A percentile compares a stretch with the other conserved stretches of the same genome.
Conservation (phyloP, 2,113 vertebrate species). For the Rhegmatorhina hoffmannsi region DNA sequence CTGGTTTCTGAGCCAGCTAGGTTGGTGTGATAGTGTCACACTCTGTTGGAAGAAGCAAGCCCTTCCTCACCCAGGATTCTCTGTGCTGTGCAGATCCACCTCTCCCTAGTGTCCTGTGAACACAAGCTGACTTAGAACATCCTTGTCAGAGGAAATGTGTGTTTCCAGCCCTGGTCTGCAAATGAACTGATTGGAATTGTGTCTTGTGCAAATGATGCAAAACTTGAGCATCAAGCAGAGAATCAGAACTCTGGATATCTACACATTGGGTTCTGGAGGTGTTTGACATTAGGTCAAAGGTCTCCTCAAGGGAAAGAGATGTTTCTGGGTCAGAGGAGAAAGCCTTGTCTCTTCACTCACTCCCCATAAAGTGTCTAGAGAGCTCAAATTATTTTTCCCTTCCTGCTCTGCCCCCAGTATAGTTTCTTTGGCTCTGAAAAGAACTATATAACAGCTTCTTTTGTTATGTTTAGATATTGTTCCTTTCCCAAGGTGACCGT, state of each 20-base stretch:
- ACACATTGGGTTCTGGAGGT: neutral
- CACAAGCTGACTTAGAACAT: accelerated
- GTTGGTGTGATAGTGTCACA: accelerated
- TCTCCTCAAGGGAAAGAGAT: neutral
- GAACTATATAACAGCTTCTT: neutral
- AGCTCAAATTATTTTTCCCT: neutral
- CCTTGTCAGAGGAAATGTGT: accelerated
- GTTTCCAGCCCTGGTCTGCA: neutral
- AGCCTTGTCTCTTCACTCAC: neutral
- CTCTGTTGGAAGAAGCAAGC: neutral
- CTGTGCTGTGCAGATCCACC: neutral
- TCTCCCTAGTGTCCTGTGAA: neutral
- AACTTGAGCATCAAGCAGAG: neutral
- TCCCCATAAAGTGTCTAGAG: neutral
- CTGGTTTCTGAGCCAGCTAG: neutral
- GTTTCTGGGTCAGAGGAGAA: neutral
- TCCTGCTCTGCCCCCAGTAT: neutral
- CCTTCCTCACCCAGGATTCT: neutral
- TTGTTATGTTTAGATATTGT: neutral
- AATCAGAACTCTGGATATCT: neutral
- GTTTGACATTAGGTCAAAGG: neutral
- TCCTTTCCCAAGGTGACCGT: neutral
- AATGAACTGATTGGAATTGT: neutral
- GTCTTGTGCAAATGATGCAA: neutral
- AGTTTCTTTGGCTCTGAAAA: neutral